Conservation (phyloP, 2,888 invertebrate genomes). For the Heliconius aoede region DNA sequence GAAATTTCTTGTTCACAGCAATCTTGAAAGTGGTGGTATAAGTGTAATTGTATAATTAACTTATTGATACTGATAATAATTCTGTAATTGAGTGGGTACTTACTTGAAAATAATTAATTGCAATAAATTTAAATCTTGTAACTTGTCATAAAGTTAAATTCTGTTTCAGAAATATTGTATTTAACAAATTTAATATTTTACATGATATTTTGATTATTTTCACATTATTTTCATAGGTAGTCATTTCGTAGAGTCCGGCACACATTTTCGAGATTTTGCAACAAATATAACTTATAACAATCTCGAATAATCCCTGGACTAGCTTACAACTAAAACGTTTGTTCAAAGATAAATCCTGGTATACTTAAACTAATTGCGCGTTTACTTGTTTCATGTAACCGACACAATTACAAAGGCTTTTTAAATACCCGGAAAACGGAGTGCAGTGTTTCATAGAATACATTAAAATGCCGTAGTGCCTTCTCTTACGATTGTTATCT, state of each 20-base stretch:
- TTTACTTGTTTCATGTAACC: constrained; percentile 18
- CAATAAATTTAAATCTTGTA: too few relatives aligned
- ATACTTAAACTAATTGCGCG: constrained; percentile 11
- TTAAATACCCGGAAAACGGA: constrained; percentile 29
- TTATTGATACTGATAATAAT: neutral
- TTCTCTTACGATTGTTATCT: constrained; percentile 27
- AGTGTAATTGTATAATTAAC: neutral
- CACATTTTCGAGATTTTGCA: too few relatives aligned
- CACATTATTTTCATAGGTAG: too few relatives aligned
- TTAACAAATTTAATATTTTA: too few relatives aligned
- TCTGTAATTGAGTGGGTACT: neutral
- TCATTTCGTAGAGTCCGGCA: too few relatives aligned
- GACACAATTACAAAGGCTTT: constrained; percentile 26
- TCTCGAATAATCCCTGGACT: too few relatives aligned
- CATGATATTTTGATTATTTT: too few relatives aligned
- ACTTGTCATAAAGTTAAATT: too few relatives aligned
- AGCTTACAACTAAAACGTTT: neutral
- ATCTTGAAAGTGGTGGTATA: neutral
- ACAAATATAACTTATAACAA: too few relatives aligned
- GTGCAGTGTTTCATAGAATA: constrained; percentile 24
- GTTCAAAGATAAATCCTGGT: neutral
- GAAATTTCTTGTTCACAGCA: constrained; percentile 12
- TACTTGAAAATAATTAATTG: too few relatives aligned
- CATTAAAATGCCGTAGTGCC: constrained; percentile 26
- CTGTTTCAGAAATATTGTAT: too few relatives aligned